Conservation (phyloP, 2,113 vertebrate genomes). For the Nyctibius bracteatus region DNA sequence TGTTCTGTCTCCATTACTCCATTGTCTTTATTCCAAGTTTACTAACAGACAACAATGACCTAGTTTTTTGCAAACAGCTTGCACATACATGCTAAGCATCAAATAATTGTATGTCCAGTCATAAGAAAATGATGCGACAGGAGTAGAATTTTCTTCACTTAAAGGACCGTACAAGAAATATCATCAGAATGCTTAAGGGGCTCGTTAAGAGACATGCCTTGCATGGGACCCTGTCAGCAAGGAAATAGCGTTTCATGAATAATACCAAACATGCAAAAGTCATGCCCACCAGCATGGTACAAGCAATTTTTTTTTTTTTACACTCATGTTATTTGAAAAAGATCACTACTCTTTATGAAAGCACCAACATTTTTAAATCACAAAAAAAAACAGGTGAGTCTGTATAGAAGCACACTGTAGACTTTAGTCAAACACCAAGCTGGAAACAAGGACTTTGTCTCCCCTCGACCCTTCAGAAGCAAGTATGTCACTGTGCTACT, state of each 20-base stretch:
- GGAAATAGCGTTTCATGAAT: accelerated
- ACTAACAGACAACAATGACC: background rate
- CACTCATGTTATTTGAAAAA: background rate
- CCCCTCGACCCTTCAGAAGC: background rate
- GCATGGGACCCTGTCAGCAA: background rate
- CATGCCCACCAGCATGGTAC: background rate
- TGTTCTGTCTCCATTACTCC: background rate
- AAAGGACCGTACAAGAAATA: background rate
- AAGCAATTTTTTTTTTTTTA: background rate
- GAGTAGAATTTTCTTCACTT: background rate
- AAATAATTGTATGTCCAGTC: background rate
- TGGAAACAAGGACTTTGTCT: background rate
- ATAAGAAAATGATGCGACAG: background rate
- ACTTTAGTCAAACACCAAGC: background rate
- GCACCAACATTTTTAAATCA: background rate
- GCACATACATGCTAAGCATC: background rate
- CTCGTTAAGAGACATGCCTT: background rate
- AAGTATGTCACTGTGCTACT: background rate
- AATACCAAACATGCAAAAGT: background rate
- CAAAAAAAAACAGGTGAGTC: background rate
- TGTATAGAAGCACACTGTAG: background rate
- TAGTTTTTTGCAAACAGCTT: background rate
- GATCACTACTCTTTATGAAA: background rate
- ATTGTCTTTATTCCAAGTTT: background rate
- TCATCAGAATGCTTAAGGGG: background rate